These are phyloP conservation scores for Drosophila merina DNA, from an alignment of 2,888 invertebrate genomes.

Conservation along the genomic window DNA sequence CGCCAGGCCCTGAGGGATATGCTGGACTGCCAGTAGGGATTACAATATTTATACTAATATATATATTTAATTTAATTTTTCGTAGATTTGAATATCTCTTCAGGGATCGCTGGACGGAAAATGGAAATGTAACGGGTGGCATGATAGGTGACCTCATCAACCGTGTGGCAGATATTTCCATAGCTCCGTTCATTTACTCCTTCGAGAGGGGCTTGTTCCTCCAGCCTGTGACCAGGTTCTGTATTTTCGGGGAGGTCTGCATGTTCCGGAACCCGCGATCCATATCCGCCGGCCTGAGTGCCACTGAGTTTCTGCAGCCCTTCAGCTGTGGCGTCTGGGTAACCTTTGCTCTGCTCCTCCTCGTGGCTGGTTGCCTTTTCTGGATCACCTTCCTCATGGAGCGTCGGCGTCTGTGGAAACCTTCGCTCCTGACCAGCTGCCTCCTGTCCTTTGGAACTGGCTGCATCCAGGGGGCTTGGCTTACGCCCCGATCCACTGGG, in stretches of 20 bases:
- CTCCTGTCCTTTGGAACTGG: conserved; percentile 84
- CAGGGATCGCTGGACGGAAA: conserved; percentile 68
- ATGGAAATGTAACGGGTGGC: conserved; percentile 70
- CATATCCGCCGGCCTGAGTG: conserved; percentile 84
- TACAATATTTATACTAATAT: fast-evolving
- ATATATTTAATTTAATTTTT: not conserved
- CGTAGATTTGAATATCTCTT: conserved; percentile 61
- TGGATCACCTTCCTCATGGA: conserved; percentile 81
- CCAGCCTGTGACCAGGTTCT: conserved; percentile 52
- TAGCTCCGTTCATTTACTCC: conserved; percentile 53
- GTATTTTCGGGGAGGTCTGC: conserved; percentile 83
- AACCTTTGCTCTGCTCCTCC: conserved; percentile 82
- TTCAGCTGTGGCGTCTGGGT: conserved; percentile 86
- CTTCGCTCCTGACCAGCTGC: conserved; percentile 77
- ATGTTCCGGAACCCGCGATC: conserved; percentile 86
- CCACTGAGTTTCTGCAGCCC: conserved; percentile 86
- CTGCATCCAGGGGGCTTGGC: conserved; percentile 84
- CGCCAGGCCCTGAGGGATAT: conserved; percentile 61
- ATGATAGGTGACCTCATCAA: conserved; percentile 68
- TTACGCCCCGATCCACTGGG: conserved; percentile 83
- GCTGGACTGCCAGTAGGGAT: conserved; percentile 73
- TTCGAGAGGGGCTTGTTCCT: conserved; percentile 54
- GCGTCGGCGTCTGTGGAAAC: conserved; percentile 48
- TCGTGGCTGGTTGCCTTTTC: conserved; percentile 79
- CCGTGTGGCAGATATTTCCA: conserved; percentile 66